A percentile compares a stretch with the other conserved stretches of the same genome.
These are phyloP conservation scores for Corythornis vintsioides DNA, from an alignment of 2,113 vertebrate genomes.

Conservation along the genomic window DNA sequence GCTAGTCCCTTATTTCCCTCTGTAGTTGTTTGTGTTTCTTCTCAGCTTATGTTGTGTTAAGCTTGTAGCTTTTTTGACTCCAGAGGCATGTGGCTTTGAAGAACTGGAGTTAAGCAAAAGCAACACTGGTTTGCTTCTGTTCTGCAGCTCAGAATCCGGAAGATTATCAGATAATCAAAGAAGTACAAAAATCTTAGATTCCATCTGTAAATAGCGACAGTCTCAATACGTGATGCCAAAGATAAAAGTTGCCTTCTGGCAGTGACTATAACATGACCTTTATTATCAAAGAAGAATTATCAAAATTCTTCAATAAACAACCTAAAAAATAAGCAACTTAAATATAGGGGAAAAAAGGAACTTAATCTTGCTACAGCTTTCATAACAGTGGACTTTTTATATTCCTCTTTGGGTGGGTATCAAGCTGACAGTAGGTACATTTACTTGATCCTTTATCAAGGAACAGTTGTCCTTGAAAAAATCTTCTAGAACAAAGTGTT, in stretches of 20 bases:
- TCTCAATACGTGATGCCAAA: background rate
- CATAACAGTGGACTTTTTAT: background rate
- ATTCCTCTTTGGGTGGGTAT: background rate
- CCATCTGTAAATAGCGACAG: background rate
- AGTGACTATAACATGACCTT: background rate
- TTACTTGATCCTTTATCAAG: slow-evolving; percentile 56
- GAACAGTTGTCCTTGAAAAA: slow-evolving; percentile 15
- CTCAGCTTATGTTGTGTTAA: slow-evolving; percentile 8
- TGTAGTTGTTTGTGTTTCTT: background rate
- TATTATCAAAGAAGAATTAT: background rate
- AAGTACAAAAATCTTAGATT: background rate
- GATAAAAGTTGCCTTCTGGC: slow-evolving; percentile 27
- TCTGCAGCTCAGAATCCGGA: slow-evolving; percentile 15
- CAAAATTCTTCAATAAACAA: slow-evolving; percentile 37
- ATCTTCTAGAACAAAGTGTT: slow-evolving; percentile 45
- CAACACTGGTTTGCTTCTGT: slow-evolving; percentile 30
- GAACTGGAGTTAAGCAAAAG: slow-evolving; percentile 42
- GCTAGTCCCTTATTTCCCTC: background rate
- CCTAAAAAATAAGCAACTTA: slow-evolving; percentile 23
- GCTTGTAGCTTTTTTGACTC: slow-evolving; percentile 12
- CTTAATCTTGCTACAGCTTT: background rate
- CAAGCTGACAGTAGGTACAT: background rate
- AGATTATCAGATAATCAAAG: slow-evolving; percentile 49
- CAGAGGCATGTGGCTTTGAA: slow-evolving; percentile 20
- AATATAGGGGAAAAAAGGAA: background rate